Percentiles rank a stretch among this genome's conserved stretches.
Conservation (phyloP, 2,797 vertebrate species). For the Rhinella marina region DNA sequence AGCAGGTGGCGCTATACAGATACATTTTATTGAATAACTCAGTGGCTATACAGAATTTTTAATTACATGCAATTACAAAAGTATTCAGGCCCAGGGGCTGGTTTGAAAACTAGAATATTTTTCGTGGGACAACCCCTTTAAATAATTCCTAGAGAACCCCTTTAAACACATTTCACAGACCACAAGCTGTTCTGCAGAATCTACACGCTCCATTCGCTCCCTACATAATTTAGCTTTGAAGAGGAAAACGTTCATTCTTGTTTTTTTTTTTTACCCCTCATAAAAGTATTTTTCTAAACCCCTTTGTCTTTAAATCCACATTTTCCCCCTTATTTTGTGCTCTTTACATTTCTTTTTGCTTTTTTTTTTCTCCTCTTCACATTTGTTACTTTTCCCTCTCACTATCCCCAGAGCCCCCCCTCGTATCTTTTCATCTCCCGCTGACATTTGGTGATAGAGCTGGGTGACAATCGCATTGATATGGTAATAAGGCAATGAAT, state of each 20-base stretch:
- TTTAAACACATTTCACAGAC: neutral
- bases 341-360: conserved; percentile 30
- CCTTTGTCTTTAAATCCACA: conserved; percentile 8
- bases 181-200: neutral
- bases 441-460: conserved; percentile 53
- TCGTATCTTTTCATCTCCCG: conserved; percentile 54
- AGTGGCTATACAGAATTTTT: no score
- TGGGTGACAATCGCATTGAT: conserved; percentile 58
- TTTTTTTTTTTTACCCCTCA: neutral
- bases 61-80: no score
- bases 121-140: no score
- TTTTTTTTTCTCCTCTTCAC: conserved; percentile 39
- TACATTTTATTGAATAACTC: no score
- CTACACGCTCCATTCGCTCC: neutral
- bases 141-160: no score
- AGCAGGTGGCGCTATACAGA: no score
- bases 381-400: conserved; percentile 13
- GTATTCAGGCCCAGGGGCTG: no score
- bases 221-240: neutral
- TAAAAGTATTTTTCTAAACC: neutral
- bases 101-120: no score
- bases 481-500: conserved; percentile 53
- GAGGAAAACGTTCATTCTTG: no score
- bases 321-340: neutral
- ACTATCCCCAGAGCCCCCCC: conserved; percentile 44